Conservation (phyloP, 1,140 invertebrate genomes). For the Drosophila santomea region DNA sequence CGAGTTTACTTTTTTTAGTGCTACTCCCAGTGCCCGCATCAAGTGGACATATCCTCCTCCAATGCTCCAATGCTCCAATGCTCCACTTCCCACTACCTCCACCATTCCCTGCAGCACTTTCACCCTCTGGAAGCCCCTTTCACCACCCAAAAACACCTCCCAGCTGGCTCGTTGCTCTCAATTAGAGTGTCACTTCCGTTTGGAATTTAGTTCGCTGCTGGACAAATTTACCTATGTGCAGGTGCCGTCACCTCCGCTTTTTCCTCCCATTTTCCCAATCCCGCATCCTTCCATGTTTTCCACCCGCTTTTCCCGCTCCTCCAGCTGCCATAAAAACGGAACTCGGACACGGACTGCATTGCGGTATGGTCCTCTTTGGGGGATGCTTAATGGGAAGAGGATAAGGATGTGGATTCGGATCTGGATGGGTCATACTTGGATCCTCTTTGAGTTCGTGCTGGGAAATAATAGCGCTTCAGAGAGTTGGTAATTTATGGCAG, state of each 20-base stretch:
- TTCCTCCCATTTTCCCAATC: not conserved
- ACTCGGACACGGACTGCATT: slow-evolving; percentile 57
- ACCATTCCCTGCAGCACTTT: no score
- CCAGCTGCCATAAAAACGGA: slow-evolving; percentile 54
- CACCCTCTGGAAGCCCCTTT: not conserved
- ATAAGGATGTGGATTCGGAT: slow-evolving; percentile 11
- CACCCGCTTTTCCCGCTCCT: slow-evolving; percentile 11
- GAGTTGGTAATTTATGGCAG: slow-evolving; percentile 10
- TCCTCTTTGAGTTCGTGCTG: slow-evolving; percentile 13
- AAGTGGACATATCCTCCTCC: slow-evolving; percentile 41
- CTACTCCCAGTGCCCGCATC: slow-evolving; percentile 44
- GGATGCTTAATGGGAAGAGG: slow-evolving; percentile 16
- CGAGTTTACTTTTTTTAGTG: slow-evolving; percentile 70
- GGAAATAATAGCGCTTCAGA: slow-evolving; percentile 23
- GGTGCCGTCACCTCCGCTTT: slow-evolving; percentile 16
- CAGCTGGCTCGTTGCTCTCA: slow-evolving; percentile 63
- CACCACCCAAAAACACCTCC: slow-evolving; percentile 45
- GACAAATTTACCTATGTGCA: slow-evolving; percentile 71
- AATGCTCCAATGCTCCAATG: not conserved
- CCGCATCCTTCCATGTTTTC: slow-evolving; percentile 8
- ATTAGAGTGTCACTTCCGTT: slow-evolving; percentile 66
- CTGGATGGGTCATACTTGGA: slow-evolving; percentile 9
- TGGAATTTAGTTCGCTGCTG: slow-evolving; percentile 55
- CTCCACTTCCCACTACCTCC: no score
- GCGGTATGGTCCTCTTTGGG: slow-evolving; percentile 36